These are phyloP conservation scores for Pilophorus perplexus DNA, from an alignment of 2,888 invertebrate genomes.

Conservation along the genomic window DNA sequence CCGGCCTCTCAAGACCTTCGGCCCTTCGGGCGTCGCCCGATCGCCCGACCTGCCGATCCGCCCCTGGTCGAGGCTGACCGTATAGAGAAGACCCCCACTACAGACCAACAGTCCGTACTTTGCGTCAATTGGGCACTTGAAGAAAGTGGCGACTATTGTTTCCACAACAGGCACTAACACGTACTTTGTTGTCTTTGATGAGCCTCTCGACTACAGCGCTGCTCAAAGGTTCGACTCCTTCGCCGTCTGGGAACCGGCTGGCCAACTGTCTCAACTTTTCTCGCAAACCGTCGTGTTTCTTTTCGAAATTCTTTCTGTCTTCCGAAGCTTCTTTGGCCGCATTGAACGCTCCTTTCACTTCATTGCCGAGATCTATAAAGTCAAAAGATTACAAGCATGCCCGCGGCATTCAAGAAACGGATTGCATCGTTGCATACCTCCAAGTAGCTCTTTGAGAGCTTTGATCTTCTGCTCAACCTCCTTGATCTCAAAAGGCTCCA, in stretches of 20 bases:
- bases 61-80: no score
- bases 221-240: conserved; percentile 68
- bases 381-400: not conserved
- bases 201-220: conserved; percentile 73
- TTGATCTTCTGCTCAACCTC: conserved; percentile 66
- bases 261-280: conserved; percentile 65
- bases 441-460: conserved; percentile 61
- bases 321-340: conserved; percentile 46
- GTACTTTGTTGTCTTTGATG: conserved; percentile 45
- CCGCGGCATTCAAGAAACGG: no score
- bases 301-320: conserved; percentile 59
- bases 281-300: conserved; percentile 72
- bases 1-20: no score
- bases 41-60: no score
- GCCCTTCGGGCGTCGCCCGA: no score
- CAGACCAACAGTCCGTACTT: no score
- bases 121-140: no score
- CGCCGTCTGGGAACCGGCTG: conserved; percentile 42
- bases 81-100: no score
- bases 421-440: conserved; percentile 26
- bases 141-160: no score
- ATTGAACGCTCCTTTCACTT: conserved; percentile 37
- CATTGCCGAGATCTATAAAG: conserved; percentile 39
- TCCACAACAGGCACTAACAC: no score
- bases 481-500: conserved; percentile 80